Conservation (phyloP, 2,797 vertebrate species). For the Cynodonichthys magdalenae region DNA sequence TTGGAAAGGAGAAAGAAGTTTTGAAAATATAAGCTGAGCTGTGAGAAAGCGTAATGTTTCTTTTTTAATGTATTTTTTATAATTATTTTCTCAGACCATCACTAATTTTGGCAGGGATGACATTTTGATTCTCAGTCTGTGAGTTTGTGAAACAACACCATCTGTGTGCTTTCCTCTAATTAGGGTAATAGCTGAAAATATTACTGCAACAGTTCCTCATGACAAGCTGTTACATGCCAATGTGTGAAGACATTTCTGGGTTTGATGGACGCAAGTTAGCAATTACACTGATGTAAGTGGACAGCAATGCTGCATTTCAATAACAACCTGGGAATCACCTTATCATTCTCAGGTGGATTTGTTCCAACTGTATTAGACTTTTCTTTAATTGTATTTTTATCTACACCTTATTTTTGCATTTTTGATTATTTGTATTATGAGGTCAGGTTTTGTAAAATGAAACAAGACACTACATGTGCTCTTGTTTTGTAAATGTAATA, state of each 20-base stretch:
- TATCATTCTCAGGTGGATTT: constrained; percentile 51
- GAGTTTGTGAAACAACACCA: constrained; percentile 84
- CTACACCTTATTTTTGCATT: constrained; percentile 21
- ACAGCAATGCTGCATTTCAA: constrained; percentile 51
- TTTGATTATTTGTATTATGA: constrained; percentile 21
- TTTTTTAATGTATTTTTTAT: constrained; percentile 28
- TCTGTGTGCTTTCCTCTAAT: constrained; percentile 86
- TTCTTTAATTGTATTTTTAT: constrained; percentile 25
- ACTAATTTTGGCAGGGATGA: constrained; percentile 83
- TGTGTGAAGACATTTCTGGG: constrained; percentile 69
- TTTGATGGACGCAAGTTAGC: constrained; percentile 73
- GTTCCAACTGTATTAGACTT: constrained; percentile 19
- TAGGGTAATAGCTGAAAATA: constrained; percentile 86
- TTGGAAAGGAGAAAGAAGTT: constrained; percentile 60
- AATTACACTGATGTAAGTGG: constrained; percentile 62
- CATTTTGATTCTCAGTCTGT: constrained; percentile 83
- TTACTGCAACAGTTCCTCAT: constrained; percentile 82
- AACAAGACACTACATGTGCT: constrained; percentile 28
- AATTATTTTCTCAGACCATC: constrained; percentile 70
- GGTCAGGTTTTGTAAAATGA: constrained; percentile 37
- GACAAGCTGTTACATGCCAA: constrained; percentile 83
- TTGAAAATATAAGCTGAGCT: constrained; percentile 55
- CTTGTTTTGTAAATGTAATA: constrained; percentile 59
- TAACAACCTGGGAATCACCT: constrained; percentile 37
- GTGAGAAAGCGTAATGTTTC: constrained; percentile 51